Conservation (phyloP, 2,888 invertebrate genomes). For the Orthonevra nobilis region DNA sequence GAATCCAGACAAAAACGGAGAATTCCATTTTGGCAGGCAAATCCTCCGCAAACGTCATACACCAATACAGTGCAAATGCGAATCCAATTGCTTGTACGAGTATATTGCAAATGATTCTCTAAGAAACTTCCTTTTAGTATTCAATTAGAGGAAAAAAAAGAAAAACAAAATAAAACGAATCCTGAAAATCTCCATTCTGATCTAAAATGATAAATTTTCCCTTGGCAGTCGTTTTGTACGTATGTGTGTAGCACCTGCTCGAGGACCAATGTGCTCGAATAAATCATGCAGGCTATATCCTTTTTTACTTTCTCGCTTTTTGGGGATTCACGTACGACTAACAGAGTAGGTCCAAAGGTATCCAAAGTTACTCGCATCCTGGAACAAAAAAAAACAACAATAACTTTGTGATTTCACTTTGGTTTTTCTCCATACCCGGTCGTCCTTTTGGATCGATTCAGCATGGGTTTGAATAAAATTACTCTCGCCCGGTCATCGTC, state of each 20-base stretch:
- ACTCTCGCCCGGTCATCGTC: slow-evolving; percentile 44
- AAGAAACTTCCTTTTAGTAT: slow-evolving; percentile 60
- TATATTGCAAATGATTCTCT: slow-evolving; percentile 67
- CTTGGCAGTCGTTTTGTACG: slow-evolving; percentile 61
- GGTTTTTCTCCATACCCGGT: slow-evolving; percentile 23
- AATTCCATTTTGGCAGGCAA: slow-evolving; percentile 41
- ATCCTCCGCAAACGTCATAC: not conserved
- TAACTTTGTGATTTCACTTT: slow-evolving; percentile 60
- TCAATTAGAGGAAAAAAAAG: slow-evolving; percentile 57
- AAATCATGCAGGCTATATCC: slow-evolving; percentile 68
- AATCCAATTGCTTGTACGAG: slow-evolving; percentile 63
- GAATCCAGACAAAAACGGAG: not conserved
- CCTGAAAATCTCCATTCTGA: slow-evolving; percentile 66
- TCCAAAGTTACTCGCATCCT: not conserved
- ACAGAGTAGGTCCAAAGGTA: not conserved
- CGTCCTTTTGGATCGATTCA: slow-evolving; percentile 40
- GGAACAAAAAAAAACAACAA: slow-evolving; percentile 13
- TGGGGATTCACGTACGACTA: slow-evolving; percentile 28
- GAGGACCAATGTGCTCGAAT: slow-evolving; percentile 65
- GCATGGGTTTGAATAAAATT: slow-evolving; percentile 67
- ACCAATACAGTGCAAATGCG: slow-evolving; percentile 33
- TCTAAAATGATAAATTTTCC: slow-evolving; percentile 68
- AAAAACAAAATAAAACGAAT: too few species aligned
- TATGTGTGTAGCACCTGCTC: slow-evolving; percentile 62
- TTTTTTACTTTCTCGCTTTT: slow-evolving; percentile 34